These are phyloP conservation scores for Cephus pygmeus DNA, from an alignment of 2,888 invertebrate species.

Conservation along the genomic window DNA sequence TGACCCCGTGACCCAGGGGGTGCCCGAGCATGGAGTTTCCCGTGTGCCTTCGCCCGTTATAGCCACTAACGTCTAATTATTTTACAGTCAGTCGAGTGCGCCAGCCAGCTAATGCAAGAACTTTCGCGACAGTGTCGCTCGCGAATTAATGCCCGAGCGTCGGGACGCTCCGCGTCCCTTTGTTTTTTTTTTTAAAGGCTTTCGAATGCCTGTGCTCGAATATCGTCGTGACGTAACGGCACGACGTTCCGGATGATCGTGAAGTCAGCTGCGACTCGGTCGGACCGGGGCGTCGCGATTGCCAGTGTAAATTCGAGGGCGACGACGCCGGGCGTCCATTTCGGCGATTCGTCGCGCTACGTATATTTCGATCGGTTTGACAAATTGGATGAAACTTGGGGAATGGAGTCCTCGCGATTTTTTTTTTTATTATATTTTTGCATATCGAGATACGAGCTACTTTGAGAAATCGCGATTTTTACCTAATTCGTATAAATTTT, in stretches of 20 bases:
- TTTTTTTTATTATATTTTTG: background rate
- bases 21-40: constrained; percentile 1
- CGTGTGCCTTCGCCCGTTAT: constrained; percentile 14
- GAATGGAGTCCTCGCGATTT: background rate
- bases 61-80: constrained; percentile 29
- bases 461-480: background rate
- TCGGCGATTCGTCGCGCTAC: background rate
- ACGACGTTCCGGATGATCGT: background rate
- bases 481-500: background rate
- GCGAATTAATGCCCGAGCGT: background rate
- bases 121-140: background rate
- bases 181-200: background rate
- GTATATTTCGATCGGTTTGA: background rate
- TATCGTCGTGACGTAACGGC: background rate
- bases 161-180: background rate
- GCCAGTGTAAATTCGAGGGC: background rate
- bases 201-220: background rate
- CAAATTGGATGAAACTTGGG: background rate
- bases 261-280: background rate
- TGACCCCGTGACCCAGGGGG: constrained; percentile 11
- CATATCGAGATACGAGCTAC: background rate
- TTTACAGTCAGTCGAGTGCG: constrained; percentile 55
- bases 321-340: background rate
- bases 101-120: constrained; percentile 34
- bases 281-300: background rate